Conservation (phyloP, 2,113 vertebrate species). For the Brachionichthys hirsutus region DNA sequence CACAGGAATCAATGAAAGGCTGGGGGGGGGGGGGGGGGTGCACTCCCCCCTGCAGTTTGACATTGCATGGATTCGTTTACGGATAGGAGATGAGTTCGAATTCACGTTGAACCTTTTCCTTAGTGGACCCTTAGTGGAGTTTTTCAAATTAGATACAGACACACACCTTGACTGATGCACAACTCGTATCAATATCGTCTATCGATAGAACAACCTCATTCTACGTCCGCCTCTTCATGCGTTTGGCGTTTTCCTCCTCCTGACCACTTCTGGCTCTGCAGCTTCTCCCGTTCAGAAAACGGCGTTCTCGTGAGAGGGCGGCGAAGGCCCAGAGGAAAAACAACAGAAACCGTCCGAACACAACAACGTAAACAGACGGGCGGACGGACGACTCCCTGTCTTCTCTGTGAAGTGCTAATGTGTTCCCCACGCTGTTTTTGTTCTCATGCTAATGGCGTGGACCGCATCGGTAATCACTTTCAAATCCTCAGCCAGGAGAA, state of each 20-base stretch:
- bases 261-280: constrained; percentile 37
- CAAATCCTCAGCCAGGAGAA: constrained; percentile 69
- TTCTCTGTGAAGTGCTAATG: constrained; percentile 79
- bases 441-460: constrained; percentile 79
- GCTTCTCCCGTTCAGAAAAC: constrained; percentile 46
- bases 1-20: background rate
- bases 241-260: constrained; percentile 26
- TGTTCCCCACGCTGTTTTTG: constrained; percentile 72
- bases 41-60: background rate
- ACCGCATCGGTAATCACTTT: constrained; percentile 76
- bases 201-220: constrained; percentile 27
- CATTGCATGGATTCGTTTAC: too few relatives aligned
- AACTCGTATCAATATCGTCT: constrained; percentile 11
- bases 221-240: constrained; percentile 30
- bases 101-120: too few relatives aligned
- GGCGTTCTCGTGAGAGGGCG: constrained; percentile 60
- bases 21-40: background rate
- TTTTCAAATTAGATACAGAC: constrained; percentile 20
- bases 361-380: constrained; percentile 73
- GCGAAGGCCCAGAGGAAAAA: constrained; percentile 27
- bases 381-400: constrained; percentile 65
- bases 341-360: constrained; percentile 76
- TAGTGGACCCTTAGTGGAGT: too few relatives aligned
- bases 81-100: too few relatives aligned
- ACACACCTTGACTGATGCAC: background rate